Evolutionary conservation across 2,888 invertebrate species (phyloP).

Genomic region (Papilio elwesi): DNA sequence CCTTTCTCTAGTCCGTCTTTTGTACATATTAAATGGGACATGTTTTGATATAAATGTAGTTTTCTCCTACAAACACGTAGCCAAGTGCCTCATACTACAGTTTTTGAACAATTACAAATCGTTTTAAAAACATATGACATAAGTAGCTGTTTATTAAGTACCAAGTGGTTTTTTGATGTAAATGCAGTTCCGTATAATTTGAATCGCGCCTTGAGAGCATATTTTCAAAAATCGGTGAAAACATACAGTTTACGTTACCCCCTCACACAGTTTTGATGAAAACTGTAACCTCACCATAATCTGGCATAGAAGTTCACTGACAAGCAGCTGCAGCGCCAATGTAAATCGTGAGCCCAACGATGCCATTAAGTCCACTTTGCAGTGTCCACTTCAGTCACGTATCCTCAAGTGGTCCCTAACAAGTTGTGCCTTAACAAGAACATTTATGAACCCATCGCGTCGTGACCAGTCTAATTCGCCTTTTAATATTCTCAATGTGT

Average conservation of each 20-base stretch:
- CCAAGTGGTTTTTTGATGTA: not conserved
- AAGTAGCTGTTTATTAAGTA: not conserved
- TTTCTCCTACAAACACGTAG: not conserved
- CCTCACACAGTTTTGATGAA: too few relatives aligned
- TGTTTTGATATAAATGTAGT: not conserved
- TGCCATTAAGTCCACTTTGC: conserved; percentile 41
- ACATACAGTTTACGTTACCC: too few relatives aligned
- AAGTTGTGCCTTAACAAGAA: conserved; percentile 66
- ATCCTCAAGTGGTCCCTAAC: conserved; percentile 56
- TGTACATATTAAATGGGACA: conserved; percentile 10
- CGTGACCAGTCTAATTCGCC: conserved; percentile 71
- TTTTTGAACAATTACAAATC: not conserved
- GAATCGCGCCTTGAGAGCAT: too few relatives aligned
- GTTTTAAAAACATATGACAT: not conserved
- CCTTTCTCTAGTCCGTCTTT: conserved; percentile 9
- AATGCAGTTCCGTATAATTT: too few relatives aligned
- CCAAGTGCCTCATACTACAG: not conserved
- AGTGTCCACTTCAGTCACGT: conserved; percentile 53
- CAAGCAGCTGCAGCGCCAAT: not conserved
- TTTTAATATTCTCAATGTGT: conserved; percentile 78
- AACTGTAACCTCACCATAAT: too few relatives aligned
- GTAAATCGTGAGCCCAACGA: not conserved
- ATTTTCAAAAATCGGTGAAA: too few relatives aligned
- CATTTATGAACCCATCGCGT: conserved; percentile 68
- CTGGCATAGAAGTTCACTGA: not conserved